A percentile compares a stretch with the other conserved stretches of the same genome.
phyloP scores from a whole-genome alignment of 2,888 invertebrate genomes.

The Ophioninae sp. region DNA sequence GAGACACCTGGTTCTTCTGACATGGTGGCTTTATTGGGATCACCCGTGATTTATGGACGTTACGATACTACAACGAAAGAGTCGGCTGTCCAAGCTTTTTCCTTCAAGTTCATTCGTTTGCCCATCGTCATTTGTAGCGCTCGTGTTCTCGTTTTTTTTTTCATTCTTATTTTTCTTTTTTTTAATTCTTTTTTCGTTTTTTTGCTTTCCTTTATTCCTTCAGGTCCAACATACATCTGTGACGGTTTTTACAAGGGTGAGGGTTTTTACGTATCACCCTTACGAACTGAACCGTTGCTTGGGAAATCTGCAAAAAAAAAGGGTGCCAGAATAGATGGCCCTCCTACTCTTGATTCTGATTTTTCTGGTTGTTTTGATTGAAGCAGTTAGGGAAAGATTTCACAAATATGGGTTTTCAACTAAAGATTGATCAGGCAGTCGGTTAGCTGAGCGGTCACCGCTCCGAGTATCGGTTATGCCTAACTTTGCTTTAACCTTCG shows the following conservation, averaged over 20 bases:
- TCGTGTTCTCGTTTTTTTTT: background rate
- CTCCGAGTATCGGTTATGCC: too few relatives aligned
- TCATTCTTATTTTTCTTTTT: background rate
- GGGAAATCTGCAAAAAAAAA: too few relatives aligned
- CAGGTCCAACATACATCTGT: background rate
- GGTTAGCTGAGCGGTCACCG: too few relatives aligned
- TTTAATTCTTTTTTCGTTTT: background rate
- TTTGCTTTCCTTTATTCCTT: constrained; percentile 14
- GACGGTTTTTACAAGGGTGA: background rate
- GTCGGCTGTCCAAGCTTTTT: constrained; percentile 39
- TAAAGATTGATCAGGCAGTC: too few relatives aligned
- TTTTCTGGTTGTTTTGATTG: too few relatives aligned
- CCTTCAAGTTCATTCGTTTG: constrained; percentile 50
- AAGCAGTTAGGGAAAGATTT: too few relatives aligned
- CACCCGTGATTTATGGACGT: constrained; percentile 60
- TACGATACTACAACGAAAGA: constrained; percentile 26
- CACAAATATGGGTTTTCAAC: too few relatives aligned
- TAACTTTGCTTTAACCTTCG: too few relatives aligned
- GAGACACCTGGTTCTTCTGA: constrained; percentile 62
- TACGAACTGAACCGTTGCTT: too few relatives aligned
- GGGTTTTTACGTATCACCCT: too few relatives aligned
- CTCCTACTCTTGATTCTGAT: too few relatives aligned
- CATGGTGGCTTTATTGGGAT: constrained; percentile 62
- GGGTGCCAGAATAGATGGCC: too few relatives aligned
- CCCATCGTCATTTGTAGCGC: constrained; percentile 45